phyloP scores from a whole-genome alignment of 1,140 invertebrate genomes.

The Ganaspis sp. region DNA sequence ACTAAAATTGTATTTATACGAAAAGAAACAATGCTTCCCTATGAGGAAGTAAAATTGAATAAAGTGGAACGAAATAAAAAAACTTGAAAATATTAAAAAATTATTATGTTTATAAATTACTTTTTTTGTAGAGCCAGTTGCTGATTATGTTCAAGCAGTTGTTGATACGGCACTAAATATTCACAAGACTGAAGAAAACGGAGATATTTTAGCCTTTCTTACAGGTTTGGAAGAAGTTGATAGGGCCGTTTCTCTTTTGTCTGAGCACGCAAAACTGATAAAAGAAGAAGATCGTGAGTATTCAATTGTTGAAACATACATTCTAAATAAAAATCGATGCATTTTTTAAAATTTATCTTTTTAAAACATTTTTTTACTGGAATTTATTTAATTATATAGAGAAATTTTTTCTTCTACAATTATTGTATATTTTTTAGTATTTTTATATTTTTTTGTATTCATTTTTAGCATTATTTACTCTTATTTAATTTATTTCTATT shows the following conservation, averaged over 20 bases:
- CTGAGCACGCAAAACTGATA: slow-evolving; percentile 80
- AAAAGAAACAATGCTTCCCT: too few species aligned
- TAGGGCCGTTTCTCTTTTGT: slow-evolving; percentile 82
- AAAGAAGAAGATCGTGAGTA: slow-evolving; percentile 74
- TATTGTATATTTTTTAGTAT: too few species aligned
- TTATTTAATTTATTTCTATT: too few species aligned
- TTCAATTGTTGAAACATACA: slow-evolving; percentile 36
- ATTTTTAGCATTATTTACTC: too few species aligned
- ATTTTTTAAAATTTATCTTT: background rate
- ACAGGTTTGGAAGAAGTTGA: slow-evolving; percentile 96
- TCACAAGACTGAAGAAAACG: slow-evolving; percentile 87
- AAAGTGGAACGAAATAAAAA: background rate
- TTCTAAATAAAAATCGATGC: background rate
- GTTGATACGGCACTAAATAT: slow-evolving; percentile 94
- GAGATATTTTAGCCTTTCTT: slow-evolving; percentile 95
- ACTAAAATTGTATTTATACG: too few species aligned
- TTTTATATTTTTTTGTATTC: too few species aligned
- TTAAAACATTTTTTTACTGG: too few species aligned
- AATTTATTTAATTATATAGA: too few species aligned
- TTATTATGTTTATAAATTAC: slow-evolving; percentile 24
- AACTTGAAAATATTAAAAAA: background rate
- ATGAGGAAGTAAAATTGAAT: too few species aligned
- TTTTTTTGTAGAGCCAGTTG: slow-evolving; percentile 83
- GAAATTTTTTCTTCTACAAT: too few species aligned
- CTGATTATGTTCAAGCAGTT: slow-evolving; percentile 92